Conservation (phyloP, 2,113 vertebrate species). For the Geococcyx californianus region DNA sequence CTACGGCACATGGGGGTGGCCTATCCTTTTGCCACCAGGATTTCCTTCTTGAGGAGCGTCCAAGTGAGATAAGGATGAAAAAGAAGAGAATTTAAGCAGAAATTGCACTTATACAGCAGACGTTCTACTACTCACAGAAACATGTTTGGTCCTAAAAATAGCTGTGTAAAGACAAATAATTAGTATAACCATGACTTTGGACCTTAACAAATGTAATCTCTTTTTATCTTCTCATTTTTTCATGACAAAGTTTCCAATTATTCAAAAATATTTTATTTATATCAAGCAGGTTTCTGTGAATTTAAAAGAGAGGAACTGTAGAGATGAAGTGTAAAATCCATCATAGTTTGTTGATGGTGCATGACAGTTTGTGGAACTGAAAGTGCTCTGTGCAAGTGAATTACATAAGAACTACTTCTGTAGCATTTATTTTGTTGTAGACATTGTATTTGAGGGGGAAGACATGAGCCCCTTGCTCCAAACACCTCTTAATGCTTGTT, state of each 20-base stretch:
- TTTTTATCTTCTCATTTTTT: not conserved
- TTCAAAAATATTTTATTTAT: not conserved
- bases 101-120: not conserved
- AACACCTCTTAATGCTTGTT: not conserved
- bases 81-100: not conserved
- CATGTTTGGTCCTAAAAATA: not conserved
- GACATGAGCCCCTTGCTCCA: not conserved
- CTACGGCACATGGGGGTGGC: too few species aligned
- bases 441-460: not conserved
- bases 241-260: not conserved
- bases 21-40: too few species aligned
- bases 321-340: not conserved
- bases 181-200: not conserved
- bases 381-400: not conserved
- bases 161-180: not conserved
- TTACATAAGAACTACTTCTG: not conserved
- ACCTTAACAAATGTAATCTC: not conserved
- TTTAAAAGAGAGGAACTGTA: not conserved
- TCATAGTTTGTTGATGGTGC: not conserved
- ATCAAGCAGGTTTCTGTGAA: not conserved
- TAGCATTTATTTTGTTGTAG: not conserved
- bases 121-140: not conserved
- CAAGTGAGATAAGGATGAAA: too few species aligned
- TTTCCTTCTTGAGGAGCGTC: too few species aligned
- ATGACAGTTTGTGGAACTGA: not conserved